These are phyloP conservation scores for Perca fluviatilis DNA, from an alignment of 2,113 vertebrate genomes.

Conservation along the genomic window DNA sequence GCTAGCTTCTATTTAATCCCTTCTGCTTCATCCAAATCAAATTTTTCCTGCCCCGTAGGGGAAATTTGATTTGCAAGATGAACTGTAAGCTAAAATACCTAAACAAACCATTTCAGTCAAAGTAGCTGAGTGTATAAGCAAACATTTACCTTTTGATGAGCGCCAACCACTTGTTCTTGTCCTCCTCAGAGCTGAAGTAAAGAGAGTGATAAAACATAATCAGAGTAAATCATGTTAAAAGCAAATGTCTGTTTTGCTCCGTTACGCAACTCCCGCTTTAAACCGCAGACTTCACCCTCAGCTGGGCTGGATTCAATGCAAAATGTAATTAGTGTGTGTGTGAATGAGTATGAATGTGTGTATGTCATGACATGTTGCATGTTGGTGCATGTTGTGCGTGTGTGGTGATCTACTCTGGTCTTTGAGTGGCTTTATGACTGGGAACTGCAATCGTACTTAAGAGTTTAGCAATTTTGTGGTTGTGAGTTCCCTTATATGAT, in stretches of 20 bases:
- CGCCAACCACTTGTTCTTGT: slow-evolving; percentile 93
- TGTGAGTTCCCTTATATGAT: not conserved
- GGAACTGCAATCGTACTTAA: slow-evolving; percentile 10
- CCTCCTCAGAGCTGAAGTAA: slow-evolving; percentile 88
- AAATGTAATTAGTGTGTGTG: slow-evolving; percentile 2
- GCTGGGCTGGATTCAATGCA: slow-evolving; percentile 47
- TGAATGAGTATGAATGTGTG: not conserved
- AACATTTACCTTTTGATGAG: slow-evolving; percentile 88
- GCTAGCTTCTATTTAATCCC: not conserved
- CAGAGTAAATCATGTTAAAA: slow-evolving; percentile 20
- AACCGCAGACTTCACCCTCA: slow-evolving; percentile 18
- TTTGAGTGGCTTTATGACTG: slow-evolving; percentile 27
- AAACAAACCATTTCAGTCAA: not conserved
- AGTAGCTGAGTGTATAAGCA: not conserved
- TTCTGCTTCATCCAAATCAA: not conserved
- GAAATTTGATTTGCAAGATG: not conserved
- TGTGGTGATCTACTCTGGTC: slow-evolving; percentile 2
- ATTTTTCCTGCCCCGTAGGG: not conserved
- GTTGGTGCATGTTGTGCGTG: slow-evolving; percentile 14
- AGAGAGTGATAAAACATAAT: slow-evolving; percentile 40
- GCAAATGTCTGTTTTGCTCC: slow-evolving; percentile 3
- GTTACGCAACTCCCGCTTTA: slow-evolving; percentile 32
- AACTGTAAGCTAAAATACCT: not conserved
- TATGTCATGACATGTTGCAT: not conserved
- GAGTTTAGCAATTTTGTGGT: slow-evolving; percentile 35